Conservation (phyloP, 2,113 vertebrate species). For the Chionodraco myersi region DNA sequence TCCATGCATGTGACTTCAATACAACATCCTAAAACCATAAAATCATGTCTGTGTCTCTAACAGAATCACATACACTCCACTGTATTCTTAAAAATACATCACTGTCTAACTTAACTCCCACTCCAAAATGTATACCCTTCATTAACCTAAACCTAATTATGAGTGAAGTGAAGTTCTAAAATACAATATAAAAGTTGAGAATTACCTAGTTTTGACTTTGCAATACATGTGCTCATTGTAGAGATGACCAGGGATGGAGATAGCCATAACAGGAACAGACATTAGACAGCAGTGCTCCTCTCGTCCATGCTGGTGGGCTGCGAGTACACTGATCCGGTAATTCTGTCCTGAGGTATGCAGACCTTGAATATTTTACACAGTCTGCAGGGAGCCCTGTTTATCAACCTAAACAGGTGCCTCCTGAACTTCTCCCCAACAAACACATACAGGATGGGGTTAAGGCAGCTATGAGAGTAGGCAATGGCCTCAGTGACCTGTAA, state of each 20-base stretch:
- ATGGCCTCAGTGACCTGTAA: constrained; percentile 75
- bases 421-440: constrained; percentile 83
- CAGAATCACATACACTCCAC: background rate
- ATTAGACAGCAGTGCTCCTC: constrained; percentile 64
- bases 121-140: background rate
- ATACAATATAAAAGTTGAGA: no score
- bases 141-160: background rate
- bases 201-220: no score
- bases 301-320: constrained; percentile 76
- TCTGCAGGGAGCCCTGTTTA: constrained; percentile 64
- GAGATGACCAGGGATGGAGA: no score
- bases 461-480: constrained; percentile 81
- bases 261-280: background rate
- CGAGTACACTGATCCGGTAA: constrained; percentile 64
- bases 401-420: constrained; percentile 69
- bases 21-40: background rate
- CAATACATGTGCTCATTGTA: background rate
- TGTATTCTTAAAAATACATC: background rate
- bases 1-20: background rate
- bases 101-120: background rate
- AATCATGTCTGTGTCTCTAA: background rate
- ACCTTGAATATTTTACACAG: constrained; percentile 68
- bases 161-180: background rate
- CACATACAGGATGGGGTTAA: constrained; percentile 83
- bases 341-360: constrained; percentile 61